Evolutionary conservation across 2,888 invertebrate genomes (phyloP), one percentile per base, ranked within the genome.

Genomic region (Cerceris rybyensis): DNA sequence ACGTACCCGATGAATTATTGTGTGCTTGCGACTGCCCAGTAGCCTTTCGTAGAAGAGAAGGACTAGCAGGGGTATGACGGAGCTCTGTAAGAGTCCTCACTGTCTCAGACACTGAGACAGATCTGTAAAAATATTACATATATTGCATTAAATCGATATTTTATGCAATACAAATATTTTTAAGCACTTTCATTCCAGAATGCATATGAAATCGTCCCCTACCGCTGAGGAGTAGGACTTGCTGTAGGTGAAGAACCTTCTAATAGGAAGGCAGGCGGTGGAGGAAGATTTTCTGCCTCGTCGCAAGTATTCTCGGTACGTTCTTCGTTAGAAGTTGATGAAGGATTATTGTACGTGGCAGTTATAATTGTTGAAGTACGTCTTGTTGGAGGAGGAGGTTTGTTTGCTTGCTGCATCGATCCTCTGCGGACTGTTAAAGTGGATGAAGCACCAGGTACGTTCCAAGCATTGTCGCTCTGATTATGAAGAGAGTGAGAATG

Each of bases 31-130:
- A 81, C 43, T 88, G 88, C 5, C 82, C 83, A 5, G 86, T 84
- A 9, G 88, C 81, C 66, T 92, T 91, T 7, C 96, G 94, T 41
- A 96, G 93, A 6, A 96, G 94, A 81, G 96, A 95, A 6, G 98
- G 97, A 83, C 97, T 97, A 2, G 97, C 97, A 0, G 97, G 97
- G 87, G 96, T 97, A 93, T 97, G 97, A 87, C 96, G 96, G 79
- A 97, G 93, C 89, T 97, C 97, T 0, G 97, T 97, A 71, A 98
- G 93, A 55, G 96, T 97, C 90, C 97, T 96, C 7, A 97, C 96
- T 0, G 97, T 97, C 92, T 97, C 97, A 0, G 97, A 97, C 16
- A 98, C 97, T 87, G 92, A 92, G 63, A 92, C 88, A 42, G 92
- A 92, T 78, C 92, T 92, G 72, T 5, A 80, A 80, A 70, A 17